These are phyloP conservation scores for Hyperopisus bebe DNA, from an alignment of 2,113 vertebrate genomes.

Conservation along the genomic window DNA sequence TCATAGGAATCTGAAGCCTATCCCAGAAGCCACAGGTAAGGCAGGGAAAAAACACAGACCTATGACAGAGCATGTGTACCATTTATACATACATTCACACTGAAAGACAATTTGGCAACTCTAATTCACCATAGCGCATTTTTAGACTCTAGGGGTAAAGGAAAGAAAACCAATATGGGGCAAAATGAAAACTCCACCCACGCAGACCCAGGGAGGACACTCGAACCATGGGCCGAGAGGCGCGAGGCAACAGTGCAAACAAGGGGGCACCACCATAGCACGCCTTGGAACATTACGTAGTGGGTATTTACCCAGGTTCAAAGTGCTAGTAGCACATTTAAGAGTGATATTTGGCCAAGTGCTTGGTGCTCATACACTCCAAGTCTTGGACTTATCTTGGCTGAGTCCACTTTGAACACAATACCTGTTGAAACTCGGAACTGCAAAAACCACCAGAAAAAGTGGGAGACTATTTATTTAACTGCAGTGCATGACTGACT, in stretches of 20 bases:
- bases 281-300: background rate
- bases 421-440: background rate
- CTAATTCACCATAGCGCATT: background rate
- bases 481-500: background rate
- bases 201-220: background rate
- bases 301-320: conserved; percentile 5
- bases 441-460: background rate
- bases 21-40: background rate
- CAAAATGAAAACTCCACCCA: background rate
- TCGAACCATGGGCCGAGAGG: background rate
- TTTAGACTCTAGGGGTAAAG: background rate
- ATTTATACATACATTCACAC: background rate
- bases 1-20: background rate
- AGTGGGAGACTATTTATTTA: background rate
- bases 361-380: background rate
- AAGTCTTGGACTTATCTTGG: background rate
- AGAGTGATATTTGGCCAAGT: background rate
- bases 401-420: background rate
- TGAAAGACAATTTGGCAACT: background rate
- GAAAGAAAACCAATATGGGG: background rate
- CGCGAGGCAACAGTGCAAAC: background rate
- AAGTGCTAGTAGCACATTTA: conserved; percentile 4
- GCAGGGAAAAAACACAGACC: background rate
- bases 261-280: background rate
- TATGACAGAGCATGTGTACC: background rate